Base-by-base conservation (phyloP, 2,888 invertebrate species). In the Schrankia costaestrigalis region DNA sequence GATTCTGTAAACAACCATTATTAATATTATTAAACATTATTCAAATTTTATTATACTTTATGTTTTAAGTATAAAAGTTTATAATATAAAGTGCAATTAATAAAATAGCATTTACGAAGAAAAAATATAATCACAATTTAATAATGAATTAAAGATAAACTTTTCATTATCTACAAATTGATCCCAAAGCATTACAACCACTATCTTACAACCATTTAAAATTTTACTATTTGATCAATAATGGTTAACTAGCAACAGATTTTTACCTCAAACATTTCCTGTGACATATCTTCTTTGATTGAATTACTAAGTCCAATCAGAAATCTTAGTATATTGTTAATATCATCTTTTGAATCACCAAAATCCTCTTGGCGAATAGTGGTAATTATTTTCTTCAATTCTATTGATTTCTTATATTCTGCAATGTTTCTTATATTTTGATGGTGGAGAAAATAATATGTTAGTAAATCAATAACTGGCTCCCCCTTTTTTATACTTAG, bases 241-340 rank as follows among this genome's bases (percentile, higher is more conserved):
- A n/a, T 1, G 14, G 17, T 26, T 26, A n/a, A 14, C 3, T 28
- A 37, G 28, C 37, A 31, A 32, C 31, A 18, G 34, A 21, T 42
- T 5, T 14, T 41, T 55, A 87, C 89, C 72, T 83, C 71, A 60
- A 77, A 86, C 40, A 84, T 64, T 56, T 78, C 73, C 17, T 47
- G 27, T 12, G 78, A 69, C 5, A 71, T 44, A 63, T 87, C 81
- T 29, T 71, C 63, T 42, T 68, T 71, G 0, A 73, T 63, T 11
- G 77, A 63, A 51, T 81, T 71, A 37, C 69, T 71, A 11, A 89
- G 56, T 3, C 60, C 59, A 35, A 79, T 59, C 10, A 89, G 63
- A 18, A 82, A 68, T 38, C 64, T 67, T 8, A 89, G 50, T 18
- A 76, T 48, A 49, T 63, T 71, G 23, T 68, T 55, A 11, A 82